Percentiles rank a stretch among this genome's conserved stretches.
phyloP scores from a whole-genome alignment of 1,140 invertebrate genomes.

The Bombus pyrosoma region DNA sequence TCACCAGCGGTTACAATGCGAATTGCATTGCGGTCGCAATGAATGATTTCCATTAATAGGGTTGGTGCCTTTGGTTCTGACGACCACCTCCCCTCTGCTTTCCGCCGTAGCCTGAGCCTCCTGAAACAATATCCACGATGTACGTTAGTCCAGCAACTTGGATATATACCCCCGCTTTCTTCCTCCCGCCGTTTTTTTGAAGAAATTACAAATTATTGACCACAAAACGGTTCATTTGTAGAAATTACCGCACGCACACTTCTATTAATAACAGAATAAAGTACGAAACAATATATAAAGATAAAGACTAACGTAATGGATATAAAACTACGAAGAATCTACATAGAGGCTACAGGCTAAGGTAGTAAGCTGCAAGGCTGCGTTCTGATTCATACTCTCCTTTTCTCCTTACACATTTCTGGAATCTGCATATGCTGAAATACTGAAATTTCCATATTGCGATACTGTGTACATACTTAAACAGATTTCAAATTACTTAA shows the following conservation, averaged over 20 bases:
- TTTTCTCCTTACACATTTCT: constrained; percentile 68
- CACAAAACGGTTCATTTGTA: constrained; percentile 46
- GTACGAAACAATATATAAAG: constrained; percentile 49
- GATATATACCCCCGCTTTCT: constrained; percentile 79
- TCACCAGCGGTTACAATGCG: constrained; percentile 81
- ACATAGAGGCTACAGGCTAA: constrained; percentile 82
- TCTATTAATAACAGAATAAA: constrained; percentile 60
- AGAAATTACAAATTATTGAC: constrained; percentile 56
- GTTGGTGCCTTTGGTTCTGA: constrained; percentile 90
- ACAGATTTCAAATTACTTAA: constrained; percentile 28
- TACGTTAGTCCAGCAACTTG: constrained; percentile 86
- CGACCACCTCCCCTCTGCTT: constrained; percentile 86
- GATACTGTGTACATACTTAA: constrained; percentile 13
- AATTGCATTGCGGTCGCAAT: constrained; percentile 79
- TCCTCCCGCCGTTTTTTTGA: constrained; percentile 30
- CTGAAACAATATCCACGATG: constrained; percentile 81
- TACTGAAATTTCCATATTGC: constrained; percentile 44
- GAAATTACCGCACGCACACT: constrained; percentile 71
- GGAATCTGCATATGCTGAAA: constrained; percentile 59
- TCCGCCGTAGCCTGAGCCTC: constrained; percentile 85
- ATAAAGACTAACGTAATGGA: constrained; percentile 56
- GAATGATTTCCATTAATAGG: constrained; percentile 85
- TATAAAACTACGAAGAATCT: constrained; percentile 71
- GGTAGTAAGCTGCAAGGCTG: constrained; percentile 80
- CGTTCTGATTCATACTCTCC: constrained; percentile 70